Conservation (phyloP, 2,113 vertebrate genomes). For the Chaetura pelagica region DNA sequence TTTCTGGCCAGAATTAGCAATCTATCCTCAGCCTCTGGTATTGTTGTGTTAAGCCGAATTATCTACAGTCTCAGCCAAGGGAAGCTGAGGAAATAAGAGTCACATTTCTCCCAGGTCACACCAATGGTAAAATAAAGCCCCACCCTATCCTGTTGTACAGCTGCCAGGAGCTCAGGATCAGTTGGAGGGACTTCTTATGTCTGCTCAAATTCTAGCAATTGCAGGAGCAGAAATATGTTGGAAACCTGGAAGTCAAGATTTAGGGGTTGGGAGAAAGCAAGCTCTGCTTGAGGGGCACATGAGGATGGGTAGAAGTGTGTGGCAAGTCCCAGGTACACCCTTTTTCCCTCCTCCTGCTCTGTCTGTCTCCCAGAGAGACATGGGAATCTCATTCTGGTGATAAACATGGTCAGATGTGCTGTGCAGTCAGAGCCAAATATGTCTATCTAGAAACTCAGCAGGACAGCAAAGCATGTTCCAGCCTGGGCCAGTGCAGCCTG, state of each 20-base stretch:
- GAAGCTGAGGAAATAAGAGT: neutral
- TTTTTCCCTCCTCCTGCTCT: neutral
- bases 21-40: neutral
- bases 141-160: neutral
- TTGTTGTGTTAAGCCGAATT: neutral
- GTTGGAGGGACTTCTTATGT: neutral
- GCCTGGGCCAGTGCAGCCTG: rapidly evolving
- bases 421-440: neutral
- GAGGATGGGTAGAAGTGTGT: neutral
- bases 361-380: neutral
- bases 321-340: neutral
- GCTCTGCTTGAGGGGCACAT: neutral
- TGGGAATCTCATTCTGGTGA: neutral
- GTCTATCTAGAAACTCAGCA: neutral
- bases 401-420: neutral
- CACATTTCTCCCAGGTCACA: neutral
- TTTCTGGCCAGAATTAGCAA: neutral
- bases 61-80: neutral
- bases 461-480: neutral
- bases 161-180: neutral
- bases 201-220: neutral
- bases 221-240: neutral
- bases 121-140: neutral
- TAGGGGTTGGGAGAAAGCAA: neutral
- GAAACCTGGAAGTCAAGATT: neutral